Conservation (phyloP, 1,140 invertebrate species). For the Euglossa dilemma region DNA sequence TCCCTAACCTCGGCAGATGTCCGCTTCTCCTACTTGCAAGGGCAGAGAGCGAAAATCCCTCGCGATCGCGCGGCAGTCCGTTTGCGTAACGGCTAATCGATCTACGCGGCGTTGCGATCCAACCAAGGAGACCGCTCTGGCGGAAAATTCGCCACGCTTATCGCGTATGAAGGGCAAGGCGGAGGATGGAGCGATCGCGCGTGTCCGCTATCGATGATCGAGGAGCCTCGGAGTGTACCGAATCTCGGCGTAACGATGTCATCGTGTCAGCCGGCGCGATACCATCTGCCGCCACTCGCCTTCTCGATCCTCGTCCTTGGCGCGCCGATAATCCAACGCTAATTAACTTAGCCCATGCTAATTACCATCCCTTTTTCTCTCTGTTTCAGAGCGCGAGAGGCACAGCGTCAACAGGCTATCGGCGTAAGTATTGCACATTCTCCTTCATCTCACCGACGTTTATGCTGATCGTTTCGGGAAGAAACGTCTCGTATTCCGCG, state of each 20-base stretch:
- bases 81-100: background rate
- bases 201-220: background rate
- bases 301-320: slow-evolving; percentile 13
- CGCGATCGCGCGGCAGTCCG: background rate
- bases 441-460: background rate
- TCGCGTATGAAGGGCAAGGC: background rate
- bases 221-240: background rate
- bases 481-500: too few relatives aligned
- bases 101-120: background rate
- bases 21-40: too few relatives aligned
- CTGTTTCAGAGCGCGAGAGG: slow-evolving; percentile 80
- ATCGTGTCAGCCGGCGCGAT: background rate
- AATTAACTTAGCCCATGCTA: slow-evolving; percentile 47
- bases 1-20: background rate
- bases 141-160: background rate
- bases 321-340: slow-evolving; percentile 26
- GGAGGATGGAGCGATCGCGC: background rate
- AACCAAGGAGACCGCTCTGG: too few relatives aligned
- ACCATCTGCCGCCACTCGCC: background rate
- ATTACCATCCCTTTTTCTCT: slow-evolving; percentile 62
- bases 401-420: slow-evolving; percentile 73
- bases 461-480: background rate
- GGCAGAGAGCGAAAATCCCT: background rate
- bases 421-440: slow-evolving; percentile 74
- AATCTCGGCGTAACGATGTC: slow-evolving; percentile 9